Evolutionary conservation across 2,888 invertebrate genomes (phyloP), one percentile per base, ranked within the genome.

Genomic region (Apodemia duryi): DNA sequence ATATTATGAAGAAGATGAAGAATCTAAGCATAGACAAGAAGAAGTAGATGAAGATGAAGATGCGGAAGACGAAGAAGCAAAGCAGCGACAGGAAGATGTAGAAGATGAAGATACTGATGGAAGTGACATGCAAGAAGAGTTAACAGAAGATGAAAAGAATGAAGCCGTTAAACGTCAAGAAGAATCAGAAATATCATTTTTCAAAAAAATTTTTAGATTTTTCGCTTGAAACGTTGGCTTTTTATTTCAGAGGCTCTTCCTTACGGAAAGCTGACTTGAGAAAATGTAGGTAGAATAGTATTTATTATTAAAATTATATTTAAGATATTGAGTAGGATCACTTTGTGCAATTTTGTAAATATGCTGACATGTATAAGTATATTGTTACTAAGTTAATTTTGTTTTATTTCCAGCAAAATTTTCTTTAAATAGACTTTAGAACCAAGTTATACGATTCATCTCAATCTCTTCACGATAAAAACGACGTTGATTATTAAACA

Each of bases 281-380:
- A 77, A 77, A 72, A 71, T 69, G 72, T 77, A 76, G 66, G 66
- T 67, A 69, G 64, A 52, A 61, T 51, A 41, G 65, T 63, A 67
- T 69, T 67, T 69, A 68, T 71, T 66, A 67, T 65, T 70, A 68
- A 64, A 70, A 68, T 66, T 72, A 70, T 65, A 64, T 66, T 60
- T 72, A 71, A 74, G 72, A 70, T 68, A 67, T 68, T 51, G 64
- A 38, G 67, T 38, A 63, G 43, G 66, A 82, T 79, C 85, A 88
- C 87, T 88, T 88, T 87, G 90, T 90, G 90, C 90, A 89, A 87
- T 88, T 88, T 87, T 91, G 88, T 90, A 89, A 87, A 89, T 89
- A 89, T 74, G 66, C 70, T 77, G 74, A 74, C 71, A 74, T 69
- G 75, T 67, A 68, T 71, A 67, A 75, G 71, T 70, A 72, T 68